Base-by-base conservation (phyloP, 2,797 vertebrate species). In the Synaphobranchus kaupii region DNA sequence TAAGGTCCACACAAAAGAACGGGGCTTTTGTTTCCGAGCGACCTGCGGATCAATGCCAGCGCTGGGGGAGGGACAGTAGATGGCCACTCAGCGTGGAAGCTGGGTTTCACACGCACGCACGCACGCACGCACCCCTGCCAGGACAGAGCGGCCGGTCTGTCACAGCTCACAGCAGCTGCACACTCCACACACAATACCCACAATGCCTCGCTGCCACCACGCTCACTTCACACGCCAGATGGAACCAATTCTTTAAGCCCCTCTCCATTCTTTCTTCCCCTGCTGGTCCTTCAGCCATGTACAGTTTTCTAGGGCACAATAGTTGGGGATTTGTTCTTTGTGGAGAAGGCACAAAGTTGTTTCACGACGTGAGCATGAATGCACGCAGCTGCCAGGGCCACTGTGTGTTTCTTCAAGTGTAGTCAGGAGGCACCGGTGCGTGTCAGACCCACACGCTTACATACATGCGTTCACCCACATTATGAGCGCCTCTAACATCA, bases 381-480 rank as follows among this genome's bases (percentile, higher is more conserved):
- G 86, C 91, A 92, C 90, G 93, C 94, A 94, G 95, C 95, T 96
- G 94, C 92, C 90, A 91, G 92, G 88, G 91, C 92, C 92, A 91
- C 91, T 94, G 94, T 93, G 92, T 93, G 93, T 68, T 78, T 52
- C 81, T 47, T 71, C 60, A 20, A 48, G 66, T 22, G 8, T 44
- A 48, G 48, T 60, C 39, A 8, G 25, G 83, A 60, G 52, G 48
- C 28, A 10, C 20, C 71, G 12, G 25, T n/a, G 25, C 44, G 34
- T 34, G 10, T 76, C 28, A 15, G 20, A 76, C n/a, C n/a, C 31
- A 63, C 22, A 80, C n/a, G 31, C 52, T 68, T 25, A 68, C 8
- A 12, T 52, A 4, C 28, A 76, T 80, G 34, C 66, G 52, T 17
- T 17, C 0, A 25, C 52, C 31, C 22, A 66, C 66, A 71, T 1